A percentile compares a stretch with the other conserved stretches of the same genome.
phyloP scores from a whole-genome alignment of 2,888 invertebrate genomes.

The Habrosyne pyritoides region DNA sequence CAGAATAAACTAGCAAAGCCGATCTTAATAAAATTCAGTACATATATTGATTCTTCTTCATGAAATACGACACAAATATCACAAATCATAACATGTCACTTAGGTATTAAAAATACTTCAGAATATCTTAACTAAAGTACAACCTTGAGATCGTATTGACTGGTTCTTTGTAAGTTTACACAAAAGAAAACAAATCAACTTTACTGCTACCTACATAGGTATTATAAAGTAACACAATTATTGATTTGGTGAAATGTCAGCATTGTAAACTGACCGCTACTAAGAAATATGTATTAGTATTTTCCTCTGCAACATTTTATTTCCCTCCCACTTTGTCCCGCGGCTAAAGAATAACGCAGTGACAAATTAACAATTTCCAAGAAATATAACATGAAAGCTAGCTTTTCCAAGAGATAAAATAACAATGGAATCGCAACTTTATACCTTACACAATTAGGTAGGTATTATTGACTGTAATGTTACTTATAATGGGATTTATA shows the following conservation, averaged over 20 bases:
- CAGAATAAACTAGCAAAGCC: no score
- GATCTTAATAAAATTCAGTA: no score
- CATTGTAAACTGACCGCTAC: not conserved
- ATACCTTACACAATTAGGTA: not conserved
- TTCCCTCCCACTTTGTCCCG: not conserved
- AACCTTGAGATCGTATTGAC: no score
- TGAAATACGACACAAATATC: no score
- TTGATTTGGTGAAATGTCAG: not conserved
- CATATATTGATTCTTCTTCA: no score
- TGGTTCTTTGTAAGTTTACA: no score
- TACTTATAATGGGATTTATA: not conserved
- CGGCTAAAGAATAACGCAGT: slow-evolving; percentile 39
- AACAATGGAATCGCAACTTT: not conserved
- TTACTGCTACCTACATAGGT: no score
- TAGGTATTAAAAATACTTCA: no score
- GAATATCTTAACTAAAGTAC: no score
- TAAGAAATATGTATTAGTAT: not conserved
- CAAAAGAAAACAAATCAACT: no score
- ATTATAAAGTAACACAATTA: not conserved
- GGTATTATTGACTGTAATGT: not conserved
- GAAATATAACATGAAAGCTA: slow-evolving; percentile 30
- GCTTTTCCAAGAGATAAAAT: not conserved
- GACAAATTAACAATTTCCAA: slow-evolving; percentile 50
- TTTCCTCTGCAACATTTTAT: not conserved
- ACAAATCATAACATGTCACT: no score